Base-by-base conservation (phyloP, 2,113 vertebrate genomes). In the Onychorhynchus coronatus region DNA sequence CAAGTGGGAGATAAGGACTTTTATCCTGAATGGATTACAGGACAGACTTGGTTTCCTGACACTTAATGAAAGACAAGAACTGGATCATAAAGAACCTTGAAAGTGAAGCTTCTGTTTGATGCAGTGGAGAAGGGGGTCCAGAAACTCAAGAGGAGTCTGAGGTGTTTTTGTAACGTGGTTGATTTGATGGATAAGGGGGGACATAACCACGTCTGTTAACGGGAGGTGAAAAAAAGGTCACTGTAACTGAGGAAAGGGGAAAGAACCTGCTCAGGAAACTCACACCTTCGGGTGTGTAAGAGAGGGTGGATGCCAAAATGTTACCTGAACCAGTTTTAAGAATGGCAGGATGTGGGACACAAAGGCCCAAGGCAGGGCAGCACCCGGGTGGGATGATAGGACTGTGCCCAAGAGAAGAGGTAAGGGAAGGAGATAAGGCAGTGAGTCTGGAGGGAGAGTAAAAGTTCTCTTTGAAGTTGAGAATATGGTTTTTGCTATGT, bases 1-100 rank as follows among this genome's bases (percentile, higher is more conserved):
- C 74, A 85, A 93, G 79, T 55, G 68, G 63, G 63, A 95, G 79
- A 94, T 63, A 93, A 92, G 59, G n/a, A 67, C 88, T 94, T 93
- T 96, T 90, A 85, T 88, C 79, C 79, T 62, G 79, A 58, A 82
- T 0, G 7, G 71, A 66, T 8, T 73, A 59, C 61, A 90, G 72
- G 79, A 50, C 42, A 16, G 63, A 62, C 53, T 12, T 85, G 88
- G 58, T 92, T 94, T 88, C 75, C 86, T 67, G 67, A 24, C 8
- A 42, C 46, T 79, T 88, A 84, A 93, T 50, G 91, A 70, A 93
- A 92, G 82, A 37, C n/a, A 73, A 80, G 82, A 90, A 49, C 20
- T 33, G 67, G 78, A 76, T 88, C 88, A 49, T 62, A 70, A 76
- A 94, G 72, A 62, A 76, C 62, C 19, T 56, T 79, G 70, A 68